Base-by-base conservation (phyloP, 1,140 invertebrate genomes). In the Drosophila malerkotliana region DNA sequence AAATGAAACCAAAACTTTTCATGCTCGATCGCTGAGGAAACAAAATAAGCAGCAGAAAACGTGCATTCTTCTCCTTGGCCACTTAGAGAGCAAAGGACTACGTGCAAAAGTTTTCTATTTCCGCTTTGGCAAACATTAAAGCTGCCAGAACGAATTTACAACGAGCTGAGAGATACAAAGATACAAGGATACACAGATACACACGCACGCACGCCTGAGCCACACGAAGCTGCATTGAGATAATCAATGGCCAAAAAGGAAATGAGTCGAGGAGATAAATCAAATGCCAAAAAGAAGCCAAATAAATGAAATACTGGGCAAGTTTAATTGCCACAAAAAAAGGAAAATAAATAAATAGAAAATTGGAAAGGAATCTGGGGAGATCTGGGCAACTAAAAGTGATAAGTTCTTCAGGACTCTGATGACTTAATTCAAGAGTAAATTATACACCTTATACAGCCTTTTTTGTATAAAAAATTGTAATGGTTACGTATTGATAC, bases 1-100 rank as follows among this genome's bases (percentile, higher is more conserved):
- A 88, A 87, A 88, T 83, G 85, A 87, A 87, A 83, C 83, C 83
- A 83, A 88, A 84, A 87, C 83, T 87, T 87, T 88, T 87, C 82
- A 88, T 83, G 82, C 82, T 87, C 84, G 79, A 87, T 88, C 83
- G 83, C 82, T 64, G 63, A 54, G 59, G 51, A 62, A 75, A 75
- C 68, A 76, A 55, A 78, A 62, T 64, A 77, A 68, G 61, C 44
- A 68, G 44, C 51, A 54, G 53, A 57, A 66, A 72, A 87, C 83
- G 83, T 88, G 79, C 83, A 87, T 74, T 74, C 69, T 87, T 44
- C 59, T 61, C 51, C 59, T 67, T 79, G 82, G 82, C 83, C 74
- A 87, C 82, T 87, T 88, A 72, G 77, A 69, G 52, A 41, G 58
- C 51, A 47, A 52, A 34, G 56, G 58, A 84, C 80, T 87, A 87